Percentiles rank a stretch among this genome's conserved stretches.
Evolutionary conservation across 2,888 invertebrate genomes (phyloP).

Genomic region (Drosophila kambysellisi): DNA sequence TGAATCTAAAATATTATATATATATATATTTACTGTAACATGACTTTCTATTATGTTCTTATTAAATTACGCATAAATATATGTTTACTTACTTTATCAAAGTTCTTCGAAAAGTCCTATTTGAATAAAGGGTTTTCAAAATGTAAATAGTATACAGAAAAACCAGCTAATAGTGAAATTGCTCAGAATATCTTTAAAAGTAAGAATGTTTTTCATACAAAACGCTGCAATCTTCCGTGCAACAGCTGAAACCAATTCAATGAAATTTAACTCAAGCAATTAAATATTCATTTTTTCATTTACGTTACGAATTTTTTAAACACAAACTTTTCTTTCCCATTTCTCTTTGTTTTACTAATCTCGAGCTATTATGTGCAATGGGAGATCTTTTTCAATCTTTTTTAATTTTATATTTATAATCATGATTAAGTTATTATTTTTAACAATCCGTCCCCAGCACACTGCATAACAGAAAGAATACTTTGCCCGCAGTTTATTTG

Average conservation of each 20-base stretch:
- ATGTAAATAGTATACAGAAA: background rate
- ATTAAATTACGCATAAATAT: slow-evolving; percentile 41
- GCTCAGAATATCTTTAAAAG: background rate
- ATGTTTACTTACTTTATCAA: slow-evolving; percentile 19
- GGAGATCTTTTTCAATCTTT: background rate
- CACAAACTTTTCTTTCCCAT: background rate
- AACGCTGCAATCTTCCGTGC: background rate
- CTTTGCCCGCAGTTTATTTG: slow-evolving; percentile 34
- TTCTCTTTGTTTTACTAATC: background rate
- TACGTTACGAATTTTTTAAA: background rate
- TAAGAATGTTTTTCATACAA: background rate
- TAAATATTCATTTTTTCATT: background rate
- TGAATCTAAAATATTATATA: slow-evolving; percentile 18
- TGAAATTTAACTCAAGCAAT: background rate
- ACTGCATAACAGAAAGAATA: slow-evolving; percentile 14
- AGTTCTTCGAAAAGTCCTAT: background rate
- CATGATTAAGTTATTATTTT: background rate
- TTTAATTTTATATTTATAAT: background rate
- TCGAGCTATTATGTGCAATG: background rate
- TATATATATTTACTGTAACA: slow-evolving; percentile 28
- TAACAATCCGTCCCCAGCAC: background rate
- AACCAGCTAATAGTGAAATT: background rate
- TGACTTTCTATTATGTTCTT: slow-evolving; percentile 37
- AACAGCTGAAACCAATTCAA: background rate
- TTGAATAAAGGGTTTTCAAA: background rate